Evolutionary conservation across 1,140 invertebrate genomes (phyloP).

Genomic region (Sinella curviseta): DNA sequence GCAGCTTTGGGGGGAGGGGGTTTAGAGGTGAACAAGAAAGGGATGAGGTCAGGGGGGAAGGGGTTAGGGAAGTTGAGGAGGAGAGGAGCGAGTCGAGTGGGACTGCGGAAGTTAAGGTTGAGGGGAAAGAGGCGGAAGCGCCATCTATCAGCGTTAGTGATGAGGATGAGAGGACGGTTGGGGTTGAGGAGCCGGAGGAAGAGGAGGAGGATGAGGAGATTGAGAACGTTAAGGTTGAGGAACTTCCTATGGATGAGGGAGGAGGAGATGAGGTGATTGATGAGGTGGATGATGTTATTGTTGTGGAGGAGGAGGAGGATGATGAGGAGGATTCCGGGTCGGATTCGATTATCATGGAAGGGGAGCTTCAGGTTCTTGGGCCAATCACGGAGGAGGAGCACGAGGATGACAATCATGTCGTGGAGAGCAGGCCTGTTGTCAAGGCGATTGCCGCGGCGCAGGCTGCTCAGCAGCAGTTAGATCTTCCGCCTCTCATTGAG

Average conservation of each 20-base stretch:
- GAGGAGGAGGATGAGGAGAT: background rate
- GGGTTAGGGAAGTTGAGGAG: conserved; percentile 13
- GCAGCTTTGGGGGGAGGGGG: background rate
- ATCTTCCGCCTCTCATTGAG: background rate
- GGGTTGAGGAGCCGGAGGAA: conserved; percentile 1
- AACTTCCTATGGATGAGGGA: background rate
- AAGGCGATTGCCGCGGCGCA: background rate
- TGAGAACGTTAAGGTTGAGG: background rate
- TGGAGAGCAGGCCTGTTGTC: background rate
- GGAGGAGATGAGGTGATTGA: background rate
- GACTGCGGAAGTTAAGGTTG: background rate
- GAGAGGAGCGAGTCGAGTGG: conserved; percentile 1
- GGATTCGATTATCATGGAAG: background rate
- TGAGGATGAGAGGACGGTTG: conserved; percentile 25
- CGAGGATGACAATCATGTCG: background rate
- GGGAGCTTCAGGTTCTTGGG: background rate
- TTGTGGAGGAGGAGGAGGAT: background rate
- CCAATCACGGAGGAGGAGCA: background rate
- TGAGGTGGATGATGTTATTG: background rate
- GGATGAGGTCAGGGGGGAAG: background rate
- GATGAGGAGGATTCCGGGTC: background rate
- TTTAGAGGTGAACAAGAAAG: background rate
- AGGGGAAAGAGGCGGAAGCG: background rate
- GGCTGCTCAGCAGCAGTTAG: background rate
- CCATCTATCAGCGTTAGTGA: background rate